These are phyloP conservation scores for Drosophila orena DNA, from an alignment of 1,140 invertebrate species.

Conservation along the genomic window DNA sequence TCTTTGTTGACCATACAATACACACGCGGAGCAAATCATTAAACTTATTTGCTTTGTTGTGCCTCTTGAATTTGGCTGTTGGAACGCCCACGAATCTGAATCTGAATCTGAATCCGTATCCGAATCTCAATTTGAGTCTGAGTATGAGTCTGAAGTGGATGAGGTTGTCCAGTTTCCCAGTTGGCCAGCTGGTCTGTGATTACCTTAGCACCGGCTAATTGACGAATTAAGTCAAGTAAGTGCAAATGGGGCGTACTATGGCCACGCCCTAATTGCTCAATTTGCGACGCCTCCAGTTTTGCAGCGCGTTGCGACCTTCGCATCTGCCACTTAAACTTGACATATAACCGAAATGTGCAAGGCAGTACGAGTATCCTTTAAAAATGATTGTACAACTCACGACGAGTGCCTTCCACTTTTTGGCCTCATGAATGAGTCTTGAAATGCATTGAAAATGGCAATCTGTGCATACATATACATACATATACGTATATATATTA, in stretches of 20 bases:
- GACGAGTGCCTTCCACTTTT: conserved; percentile 18
- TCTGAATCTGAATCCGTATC: conserved; percentile 13
- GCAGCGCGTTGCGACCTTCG: conserved; percentile 48
- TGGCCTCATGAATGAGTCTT: conserved; percentile 48
- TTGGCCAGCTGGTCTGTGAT: conserved; percentile 36
- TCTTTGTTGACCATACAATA: conserved; percentile 63
- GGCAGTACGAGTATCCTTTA: conserved; percentile 44
- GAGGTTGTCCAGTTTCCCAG: conserved; percentile 25
- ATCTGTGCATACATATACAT: neutral
- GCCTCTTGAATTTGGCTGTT: conserved; percentile 56
- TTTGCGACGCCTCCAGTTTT: conserved; percentile 44
- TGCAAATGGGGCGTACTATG: conserved; percentile 51
- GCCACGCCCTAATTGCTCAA: conserved; percentile 78
- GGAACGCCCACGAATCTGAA: conserved; percentile 43
- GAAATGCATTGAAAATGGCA: conserved; percentile 39
- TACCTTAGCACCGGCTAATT: conserved; percentile 66
- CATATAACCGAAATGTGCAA: conserved; percentile 54
- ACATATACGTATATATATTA: conserved; percentile 26
- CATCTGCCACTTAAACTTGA: conserved; percentile 69
- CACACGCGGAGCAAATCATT: conserved; percentile 37
- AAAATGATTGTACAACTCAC: conserved; percentile 32
- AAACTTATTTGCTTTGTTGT: conserved; percentile 60
- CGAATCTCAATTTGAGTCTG: conserved; percentile 20
- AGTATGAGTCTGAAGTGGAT: conserved; percentile 42
- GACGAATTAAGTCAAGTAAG: conserved; percentile 68